Evolutionary conservation across 2,113 vertebrate genomes (phyloP), one percentile per base, ranked within the genome.

Genomic region (Fregata magnificens): DNA sequence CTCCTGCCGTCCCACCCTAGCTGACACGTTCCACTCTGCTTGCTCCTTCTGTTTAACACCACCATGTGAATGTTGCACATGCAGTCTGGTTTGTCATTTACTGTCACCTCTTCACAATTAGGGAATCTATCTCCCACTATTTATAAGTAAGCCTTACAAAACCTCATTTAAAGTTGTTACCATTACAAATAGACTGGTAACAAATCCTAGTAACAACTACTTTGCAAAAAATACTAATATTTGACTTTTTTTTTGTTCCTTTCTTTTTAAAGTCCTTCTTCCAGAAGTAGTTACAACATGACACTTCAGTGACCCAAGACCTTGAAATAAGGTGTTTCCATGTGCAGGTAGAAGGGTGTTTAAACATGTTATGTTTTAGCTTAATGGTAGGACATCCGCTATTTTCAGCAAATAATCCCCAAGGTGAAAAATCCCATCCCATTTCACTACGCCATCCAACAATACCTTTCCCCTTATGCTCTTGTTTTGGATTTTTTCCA

Each of bases 341-440:
- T 63, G 82, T 83, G 71, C 96, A 98, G 97, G 97, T 98, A 97
- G 97, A 97, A 98, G 98, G 97, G 97, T 97, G 97, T 98, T 98
- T 98, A 97, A 98, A 98, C 77, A 89, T 91, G 52, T 94, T 97
- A 91, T 93, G 92, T 87, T 97, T 96, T 88, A 97, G 92, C 86
- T 95, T 97, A 96, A 97, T 97, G 93, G 95, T 98, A 98, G 98
- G 98, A 98, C 97, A 98, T 98, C 98, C 96, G 97, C 78, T 98
- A 96, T 91, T 97, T 97, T 95, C 96, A 95, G 92, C 90, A 97
- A 97, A 95, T 97, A 98, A 97, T 98, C 94, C 98, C 98, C 96
- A 98, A 97, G 97, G 97, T 98, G 96, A 97, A 98, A 97, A 98
- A 82, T 44, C 24, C 89, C 76, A 96, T 92, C 83, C 92, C 89